phyloP scores from a whole-genome alignment of 2,113 vertebrate genomes.

The Hipposideros armiger region DNA sequence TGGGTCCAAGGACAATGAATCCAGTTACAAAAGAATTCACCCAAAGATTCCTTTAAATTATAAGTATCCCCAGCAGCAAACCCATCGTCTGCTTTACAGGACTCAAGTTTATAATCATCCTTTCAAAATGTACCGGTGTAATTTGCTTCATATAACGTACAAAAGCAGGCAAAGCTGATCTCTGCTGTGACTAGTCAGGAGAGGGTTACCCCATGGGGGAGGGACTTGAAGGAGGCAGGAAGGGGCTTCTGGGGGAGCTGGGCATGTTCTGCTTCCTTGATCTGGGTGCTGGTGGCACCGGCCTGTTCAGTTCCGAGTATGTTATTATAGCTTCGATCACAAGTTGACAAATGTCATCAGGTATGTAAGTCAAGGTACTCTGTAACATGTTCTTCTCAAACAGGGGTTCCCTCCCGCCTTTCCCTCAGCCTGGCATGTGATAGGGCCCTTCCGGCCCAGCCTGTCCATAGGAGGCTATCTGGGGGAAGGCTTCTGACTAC shows the following conservation, averaged over 20 bases:
- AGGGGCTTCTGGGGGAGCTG: too few species aligned
- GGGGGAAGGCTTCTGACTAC: not conserved
- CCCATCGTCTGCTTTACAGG: not conserved
- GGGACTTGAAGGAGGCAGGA: not conserved
- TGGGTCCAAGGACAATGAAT: not conserved
- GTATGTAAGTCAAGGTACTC: not conserved
- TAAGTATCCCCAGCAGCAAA: not conserved
- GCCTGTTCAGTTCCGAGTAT: not conserved
- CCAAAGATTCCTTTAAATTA: not conserved
- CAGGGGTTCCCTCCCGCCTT: not conserved
- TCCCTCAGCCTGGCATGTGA: not conserved
- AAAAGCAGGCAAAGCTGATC: too few species aligned
- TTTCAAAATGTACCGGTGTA: not conserved
- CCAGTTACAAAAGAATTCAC: not conserved
- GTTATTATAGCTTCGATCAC: not conserved
- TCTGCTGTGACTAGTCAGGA: too few species aligned
- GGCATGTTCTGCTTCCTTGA: not conserved
- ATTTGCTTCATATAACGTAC: not conserved
- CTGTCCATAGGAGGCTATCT: not conserved
- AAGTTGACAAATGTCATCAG: not conserved
- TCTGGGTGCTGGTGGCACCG: not conserved
- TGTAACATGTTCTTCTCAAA: not conserved
- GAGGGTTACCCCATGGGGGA: too few species aligned
- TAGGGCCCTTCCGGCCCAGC: not conserved
- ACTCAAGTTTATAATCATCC: not conserved